Evolutionary conservation across 2,888 invertebrate genomes (phyloP).

Genomic region (Loripinus fragilis): DNA sequence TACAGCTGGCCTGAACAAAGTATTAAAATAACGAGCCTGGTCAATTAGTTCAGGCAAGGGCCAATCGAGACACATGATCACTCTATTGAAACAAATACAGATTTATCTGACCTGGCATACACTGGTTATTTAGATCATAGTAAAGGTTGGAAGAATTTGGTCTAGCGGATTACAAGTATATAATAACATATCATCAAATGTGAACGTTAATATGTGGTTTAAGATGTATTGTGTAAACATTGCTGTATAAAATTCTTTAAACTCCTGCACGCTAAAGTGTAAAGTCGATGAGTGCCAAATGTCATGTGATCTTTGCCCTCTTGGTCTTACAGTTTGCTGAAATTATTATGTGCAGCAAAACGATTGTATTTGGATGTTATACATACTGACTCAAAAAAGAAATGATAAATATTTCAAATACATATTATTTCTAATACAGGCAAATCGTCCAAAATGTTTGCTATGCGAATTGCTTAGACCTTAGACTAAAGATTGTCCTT

Average conservation of each 20-base stretch:
- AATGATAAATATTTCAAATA: no score
- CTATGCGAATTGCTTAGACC: no score
- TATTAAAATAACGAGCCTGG: conserved; percentile 36
- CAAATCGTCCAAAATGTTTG: no score
- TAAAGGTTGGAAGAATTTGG: conserved; percentile 30
- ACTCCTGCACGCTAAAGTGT: conserved; percentile 7
- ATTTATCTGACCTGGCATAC: conserved; percentile 38
- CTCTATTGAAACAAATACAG: conserved; percentile 34
- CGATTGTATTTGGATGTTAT: no score
- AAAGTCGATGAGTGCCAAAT: conserved; percentile 2
- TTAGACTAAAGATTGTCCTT: no score
- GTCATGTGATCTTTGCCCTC: neutral
- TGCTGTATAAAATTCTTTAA: neutral
- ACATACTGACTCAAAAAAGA: no score
- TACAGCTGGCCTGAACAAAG: conserved; percentile 10
- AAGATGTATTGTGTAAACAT: conserved; percentile 6
- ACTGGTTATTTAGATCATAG: conserved; percentile 43
- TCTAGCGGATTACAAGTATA: neutral
- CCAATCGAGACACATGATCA: conserved; percentile 29
- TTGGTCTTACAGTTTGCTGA: no score
- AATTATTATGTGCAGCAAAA: no score
- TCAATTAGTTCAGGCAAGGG: conserved; percentile 48
- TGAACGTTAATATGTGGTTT: neutral
- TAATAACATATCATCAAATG: neutral
- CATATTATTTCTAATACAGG: no score